A percentile compares a stretch with the other conserved stretches of the same genome.
Conservation (phyloP, 1,140 invertebrate genomes). For the Drosophila bocqueti region DNA sequence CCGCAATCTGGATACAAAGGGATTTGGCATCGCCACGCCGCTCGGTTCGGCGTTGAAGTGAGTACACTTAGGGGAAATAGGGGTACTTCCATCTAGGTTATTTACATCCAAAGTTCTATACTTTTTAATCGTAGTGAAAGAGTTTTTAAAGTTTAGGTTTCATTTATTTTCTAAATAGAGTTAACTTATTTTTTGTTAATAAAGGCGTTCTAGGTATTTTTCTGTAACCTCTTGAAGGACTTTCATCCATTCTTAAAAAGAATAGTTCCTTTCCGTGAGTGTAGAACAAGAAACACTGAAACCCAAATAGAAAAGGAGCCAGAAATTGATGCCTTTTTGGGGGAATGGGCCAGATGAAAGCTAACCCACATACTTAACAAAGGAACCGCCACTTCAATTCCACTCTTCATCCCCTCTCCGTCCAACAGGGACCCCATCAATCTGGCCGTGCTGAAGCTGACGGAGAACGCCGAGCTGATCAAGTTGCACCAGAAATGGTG, state of each 20-base stretch:
- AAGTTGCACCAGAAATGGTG: conserved; percentile 98
- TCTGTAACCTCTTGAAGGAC: too few species aligned
- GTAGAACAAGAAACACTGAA: background rate
- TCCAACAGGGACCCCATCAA: conserved; percentile 93
- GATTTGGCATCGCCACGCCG: conserved; percentile 97
- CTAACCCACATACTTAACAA: conserved; percentile 48
- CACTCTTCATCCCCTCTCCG: background rate
- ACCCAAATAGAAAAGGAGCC: background rate
- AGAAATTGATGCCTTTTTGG: conserved; percentile 44
- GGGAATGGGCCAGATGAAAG: conserved; percentile 16
- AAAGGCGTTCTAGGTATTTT: background rate
- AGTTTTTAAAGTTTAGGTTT: too few species aligned
- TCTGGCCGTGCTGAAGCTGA: conserved; percentile 95
- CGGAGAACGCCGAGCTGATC: conserved; percentile 95
- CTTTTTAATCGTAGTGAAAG: too few species aligned
- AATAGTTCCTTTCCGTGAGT: background rate
- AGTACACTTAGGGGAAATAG: conserved; percentile 57
- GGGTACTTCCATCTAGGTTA: too few species aligned
- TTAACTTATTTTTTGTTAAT: too few species aligned
- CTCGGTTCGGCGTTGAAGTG: conserved; percentile 95
- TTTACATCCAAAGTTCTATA: too few species aligned
- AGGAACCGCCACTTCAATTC: background rate
- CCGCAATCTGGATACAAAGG: conserved; percentile 95
- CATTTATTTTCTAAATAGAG: too few species aligned
- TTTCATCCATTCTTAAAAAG: background rate